Conservation (phyloP, 2,113 vertebrate genomes). For the Anser cygnoides region DNA sequence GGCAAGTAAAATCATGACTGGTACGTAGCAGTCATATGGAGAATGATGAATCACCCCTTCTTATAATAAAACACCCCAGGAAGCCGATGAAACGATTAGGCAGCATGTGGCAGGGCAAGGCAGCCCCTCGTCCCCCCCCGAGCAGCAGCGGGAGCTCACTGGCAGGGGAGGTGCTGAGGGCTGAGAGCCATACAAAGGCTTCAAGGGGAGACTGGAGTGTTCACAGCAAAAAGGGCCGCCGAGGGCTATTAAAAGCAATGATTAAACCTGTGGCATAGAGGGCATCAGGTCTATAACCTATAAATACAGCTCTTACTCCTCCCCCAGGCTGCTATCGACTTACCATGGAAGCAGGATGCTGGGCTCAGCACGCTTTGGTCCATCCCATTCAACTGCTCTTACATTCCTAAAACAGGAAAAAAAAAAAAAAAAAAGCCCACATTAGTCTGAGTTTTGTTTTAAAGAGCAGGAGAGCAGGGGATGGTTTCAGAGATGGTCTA, state of each 20-base stretch:
- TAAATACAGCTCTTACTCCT: background rate
- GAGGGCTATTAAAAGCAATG: background rate
- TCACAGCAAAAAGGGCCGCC: background rate
- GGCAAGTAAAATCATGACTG: background rate
- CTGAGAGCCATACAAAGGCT: background rate
- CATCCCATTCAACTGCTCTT: accelerated
- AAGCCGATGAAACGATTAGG: background rate
- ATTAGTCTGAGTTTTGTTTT: background rate
- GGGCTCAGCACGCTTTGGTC: background rate
- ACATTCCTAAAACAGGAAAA: accelerated
- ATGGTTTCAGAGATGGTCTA: background rate
- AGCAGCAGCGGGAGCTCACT: background rate
- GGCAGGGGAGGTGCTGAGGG: background rate
- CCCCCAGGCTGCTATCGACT: background rate
- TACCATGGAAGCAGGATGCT: background rate
- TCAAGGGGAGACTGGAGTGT: background rate
- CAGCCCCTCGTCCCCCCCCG: background rate
- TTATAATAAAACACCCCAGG: background rate
- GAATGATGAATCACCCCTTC: slow-evolving; percentile 1
- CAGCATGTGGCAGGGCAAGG: background rate
- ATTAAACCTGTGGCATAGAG: background rate
- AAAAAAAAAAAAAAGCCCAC: background rate
- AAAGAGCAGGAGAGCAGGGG: background rate
- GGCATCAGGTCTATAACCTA: background rate
- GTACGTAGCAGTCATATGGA: accelerated